phyloP scores from a whole-genome alignment of 2,797 vertebrate species.

The Taeniopygia guttata region DNA sequence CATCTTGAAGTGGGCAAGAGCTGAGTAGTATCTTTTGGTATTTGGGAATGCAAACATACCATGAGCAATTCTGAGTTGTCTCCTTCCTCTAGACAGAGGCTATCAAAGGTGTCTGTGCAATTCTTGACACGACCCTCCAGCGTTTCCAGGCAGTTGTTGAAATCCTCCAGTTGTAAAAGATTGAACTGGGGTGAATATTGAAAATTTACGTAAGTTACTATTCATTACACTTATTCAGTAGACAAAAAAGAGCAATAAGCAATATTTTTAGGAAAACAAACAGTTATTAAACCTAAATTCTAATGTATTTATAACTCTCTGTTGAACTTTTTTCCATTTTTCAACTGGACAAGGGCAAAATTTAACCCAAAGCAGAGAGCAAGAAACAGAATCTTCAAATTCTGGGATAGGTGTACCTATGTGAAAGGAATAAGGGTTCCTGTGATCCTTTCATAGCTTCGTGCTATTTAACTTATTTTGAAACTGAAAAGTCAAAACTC shows the following conservation, averaged over 20 bases:
- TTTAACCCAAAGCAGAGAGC: background rate
- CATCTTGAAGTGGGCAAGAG: background rate
- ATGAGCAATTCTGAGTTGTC: conserved; percentile 60
- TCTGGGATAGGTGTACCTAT: background rate
- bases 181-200: conserved; percentile 53
- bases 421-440: background rate
- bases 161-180: conserved; percentile 78
- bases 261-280: background rate
- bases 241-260: background rate
- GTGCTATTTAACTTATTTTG: background rate
- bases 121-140: conserved; percentile 78
- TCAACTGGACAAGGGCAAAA: background rate
- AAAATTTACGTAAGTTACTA: background rate
- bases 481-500: background rate
- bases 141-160: conserved; percentile 70
- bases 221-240: background rate
- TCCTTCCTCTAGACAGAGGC: conserved; percentile 42
- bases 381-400: background rate
- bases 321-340: background rate
- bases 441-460: background rate
- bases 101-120: conserved; percentile 74
- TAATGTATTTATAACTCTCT: background rate
- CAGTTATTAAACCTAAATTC: background rate
- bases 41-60: conserved; percentile 56
- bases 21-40: background rate